Evolutionary conservation across 1,140 invertebrate species (phyloP).

Genomic region (Vanessa atalanta): DNA sequence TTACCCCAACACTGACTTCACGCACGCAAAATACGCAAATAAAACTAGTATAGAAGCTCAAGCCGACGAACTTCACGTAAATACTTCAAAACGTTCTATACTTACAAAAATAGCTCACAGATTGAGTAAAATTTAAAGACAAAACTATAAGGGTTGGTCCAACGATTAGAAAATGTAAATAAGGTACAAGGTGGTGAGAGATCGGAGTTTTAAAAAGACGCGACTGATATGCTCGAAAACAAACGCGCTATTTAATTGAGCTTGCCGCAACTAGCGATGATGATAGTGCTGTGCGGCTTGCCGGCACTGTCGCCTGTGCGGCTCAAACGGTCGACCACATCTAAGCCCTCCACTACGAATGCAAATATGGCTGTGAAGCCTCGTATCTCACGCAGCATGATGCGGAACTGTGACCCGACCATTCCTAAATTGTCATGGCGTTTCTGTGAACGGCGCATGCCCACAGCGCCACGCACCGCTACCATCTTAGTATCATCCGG

Average conservation of each 20-base stretch:
- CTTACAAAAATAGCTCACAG: constrained; percentile 49
- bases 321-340: constrained; percentile 90
- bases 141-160: constrained; percentile 44
- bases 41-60: constrained; percentile 45
- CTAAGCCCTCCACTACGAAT: constrained; percentile 89
- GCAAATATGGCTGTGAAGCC: constrained; percentile 92
- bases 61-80: constrained; percentile 49
- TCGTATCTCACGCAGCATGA: constrained; percentile 90
- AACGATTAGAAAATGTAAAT: constrained; percentile 36
- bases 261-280: constrained; percentile 89
- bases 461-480: constrained; percentile 88
- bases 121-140: constrained; percentile 39
- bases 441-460: constrained; percentile 91
- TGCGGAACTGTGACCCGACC: constrained; percentile 92
- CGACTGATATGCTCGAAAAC: constrained; percentile 23
- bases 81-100: constrained; percentile 48
- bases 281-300: constrained; percentile 87
- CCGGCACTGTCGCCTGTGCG: constrained; percentile 88
- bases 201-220: constrained; percentile 15
- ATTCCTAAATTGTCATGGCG: constrained; percentile 89
- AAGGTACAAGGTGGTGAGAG: constrained; percentile 35
- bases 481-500: constrained; percentile 90
- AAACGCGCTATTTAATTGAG: constrained; percentile 54
- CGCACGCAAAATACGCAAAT: constrained; percentile 32
- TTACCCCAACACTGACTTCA: constrained; percentile 3